Conservation (phyloP, 2,113 vertebrate genomes). For the Onychostoma macrolepis region DNA sequence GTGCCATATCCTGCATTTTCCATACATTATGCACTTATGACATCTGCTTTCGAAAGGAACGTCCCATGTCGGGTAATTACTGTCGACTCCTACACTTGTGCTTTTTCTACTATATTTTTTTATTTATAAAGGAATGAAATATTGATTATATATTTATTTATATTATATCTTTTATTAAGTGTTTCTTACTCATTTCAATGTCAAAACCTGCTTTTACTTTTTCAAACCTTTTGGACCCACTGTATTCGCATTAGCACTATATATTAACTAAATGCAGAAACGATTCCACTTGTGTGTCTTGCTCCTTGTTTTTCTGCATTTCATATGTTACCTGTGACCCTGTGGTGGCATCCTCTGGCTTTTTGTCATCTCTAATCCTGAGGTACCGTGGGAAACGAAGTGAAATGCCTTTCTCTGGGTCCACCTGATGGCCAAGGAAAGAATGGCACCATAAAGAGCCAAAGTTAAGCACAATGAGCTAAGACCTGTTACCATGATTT, state of each 20-base stretch:
- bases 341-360: constrained; percentile 84
- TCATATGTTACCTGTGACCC: constrained; percentile 77
- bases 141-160: neutral
- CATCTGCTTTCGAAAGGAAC: constrained; percentile 6
- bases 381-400: constrained; percentile 89
- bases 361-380: constrained; percentile 85
- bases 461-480: neutral
- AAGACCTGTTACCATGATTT: neutral
- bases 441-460: neutral
- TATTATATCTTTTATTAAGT: neutral
- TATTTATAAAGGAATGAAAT: too few species aligned
- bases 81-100: neutral
- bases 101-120: neutral
- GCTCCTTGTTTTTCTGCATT: neutral
- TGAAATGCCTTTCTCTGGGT: constrained; percentile 88
- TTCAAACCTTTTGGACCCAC: neutral
- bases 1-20: neutral
- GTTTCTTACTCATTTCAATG: neutral
- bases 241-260: neutral
- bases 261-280: neutral
- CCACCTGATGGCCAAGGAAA: constrained; percentile 76
- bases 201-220: neutral
- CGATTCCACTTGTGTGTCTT: neutral
- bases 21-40: constrained; percentile 22
- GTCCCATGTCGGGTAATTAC: constrained; percentile 11